These are phyloP conservation scores for Pammene fasciana DNA, from an alignment of 2,888 invertebrate species.

Conservation along the genomic window DNA sequence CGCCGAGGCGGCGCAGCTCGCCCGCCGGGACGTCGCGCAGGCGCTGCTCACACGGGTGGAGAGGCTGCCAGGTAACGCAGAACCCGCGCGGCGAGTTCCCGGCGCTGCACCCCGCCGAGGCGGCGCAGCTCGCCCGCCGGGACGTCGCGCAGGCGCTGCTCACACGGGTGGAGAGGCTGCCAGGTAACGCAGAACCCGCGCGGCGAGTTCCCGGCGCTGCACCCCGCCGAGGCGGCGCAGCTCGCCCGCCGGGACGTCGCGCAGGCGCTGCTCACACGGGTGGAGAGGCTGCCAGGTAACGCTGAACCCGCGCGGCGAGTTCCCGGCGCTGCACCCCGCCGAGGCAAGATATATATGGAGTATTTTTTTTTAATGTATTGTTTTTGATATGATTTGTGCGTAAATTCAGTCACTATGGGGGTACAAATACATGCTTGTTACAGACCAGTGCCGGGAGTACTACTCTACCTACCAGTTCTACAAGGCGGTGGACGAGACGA, in stretches of 20 bases:
- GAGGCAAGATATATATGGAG: too few species aligned
- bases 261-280: conserved; percentile 78
- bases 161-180: conserved; percentile 79
- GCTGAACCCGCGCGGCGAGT: too few species aligned
- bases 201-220: not conserved
- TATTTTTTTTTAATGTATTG: too few species aligned
- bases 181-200: conserved; percentile 69
- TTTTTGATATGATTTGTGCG: too few species aligned
- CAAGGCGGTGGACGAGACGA: conserved; percentile 90
- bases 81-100: conserved; percentile 67
- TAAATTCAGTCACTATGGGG: too few species aligned
- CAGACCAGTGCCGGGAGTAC: conserved; percentile 81
- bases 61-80: conserved; percentile 59
- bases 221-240: not conserved
- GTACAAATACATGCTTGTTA: not conserved
- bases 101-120: conserved; percentile 69
- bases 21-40: conserved; percentile 73
- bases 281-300: conserved; percentile 60
- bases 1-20: conserved; percentile 46
- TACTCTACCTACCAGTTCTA: conserved; percentile 92
- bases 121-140: conserved; percentile 59
- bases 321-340: conserved; percentile 80
- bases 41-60: conserved; percentile 82
- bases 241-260: conserved; percentile 74
- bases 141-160: conserved; percentile 82